Conservation (phyloP, 2,113 vertebrate genomes). For the Scalopus aquaticus region DNA sequence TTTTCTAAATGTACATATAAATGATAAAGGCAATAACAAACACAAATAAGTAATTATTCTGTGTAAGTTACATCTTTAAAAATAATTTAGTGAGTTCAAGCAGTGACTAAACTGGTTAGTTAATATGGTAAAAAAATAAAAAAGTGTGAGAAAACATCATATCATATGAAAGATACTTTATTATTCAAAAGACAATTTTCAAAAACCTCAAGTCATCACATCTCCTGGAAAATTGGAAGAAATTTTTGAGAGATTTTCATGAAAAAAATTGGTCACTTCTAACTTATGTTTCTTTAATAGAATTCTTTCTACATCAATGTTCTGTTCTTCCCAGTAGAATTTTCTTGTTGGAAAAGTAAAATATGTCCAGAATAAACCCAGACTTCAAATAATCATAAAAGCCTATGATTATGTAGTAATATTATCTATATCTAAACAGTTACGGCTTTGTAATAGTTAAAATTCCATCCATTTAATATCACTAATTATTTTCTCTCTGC, state of each 20-base stretch:
- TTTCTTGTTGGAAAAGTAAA: slow-evolving; percentile 48
- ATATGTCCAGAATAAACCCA: slow-evolving; percentile 27
- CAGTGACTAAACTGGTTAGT: slow-evolving; percentile 33
- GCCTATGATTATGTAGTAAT: slow-evolving; percentile 43
- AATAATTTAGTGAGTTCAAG: slow-evolving; percentile 26
- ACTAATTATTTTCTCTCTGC: slow-evolving; percentile 87
- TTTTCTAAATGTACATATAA: not conserved
- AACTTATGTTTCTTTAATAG: not conserved
- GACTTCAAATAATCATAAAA: slow-evolving; percentile 55
- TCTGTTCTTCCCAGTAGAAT: not conserved
- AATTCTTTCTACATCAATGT: slow-evolving; percentile 6
- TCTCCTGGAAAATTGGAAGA: not conserved
- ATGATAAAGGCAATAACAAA: slow-evolving; percentile 35
- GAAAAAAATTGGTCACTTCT: slow-evolving; percentile 18
- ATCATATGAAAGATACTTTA: not conserved
- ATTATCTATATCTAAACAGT: slow-evolving; percentile 49
- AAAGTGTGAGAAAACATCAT: not conserved
- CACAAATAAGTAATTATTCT: not conserved
- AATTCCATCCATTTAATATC: slow-evolving; percentile 86
- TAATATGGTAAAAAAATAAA: not conserved
- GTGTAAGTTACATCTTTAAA: not conserved
- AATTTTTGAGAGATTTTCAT: slow-evolving; percentile 18
- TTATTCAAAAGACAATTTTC: slow-evolving; percentile 47
- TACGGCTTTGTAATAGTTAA: slow-evolving; percentile 83
- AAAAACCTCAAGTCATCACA: slow-evolving; percentile 38